These are phyloP conservation scores for Forbesichthys papilliferus DNA, from an alignment of 2,113 vertebrate species.

Conservation along the genomic window DNA sequence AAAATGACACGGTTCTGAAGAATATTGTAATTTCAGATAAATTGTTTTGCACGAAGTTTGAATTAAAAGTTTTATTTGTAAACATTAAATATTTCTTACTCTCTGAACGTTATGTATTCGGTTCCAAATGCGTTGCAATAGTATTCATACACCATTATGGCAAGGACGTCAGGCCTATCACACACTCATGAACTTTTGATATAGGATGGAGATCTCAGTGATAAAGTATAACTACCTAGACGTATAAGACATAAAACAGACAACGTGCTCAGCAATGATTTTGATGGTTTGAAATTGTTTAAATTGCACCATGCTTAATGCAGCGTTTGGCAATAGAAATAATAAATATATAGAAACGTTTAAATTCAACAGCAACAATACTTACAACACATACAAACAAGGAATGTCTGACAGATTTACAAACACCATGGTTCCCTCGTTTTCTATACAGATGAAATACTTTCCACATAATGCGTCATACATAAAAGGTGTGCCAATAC, in stretches of 20 bases:
- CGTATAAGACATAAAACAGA: conserved; percentile 84
- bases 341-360: conserved; percentile 99
- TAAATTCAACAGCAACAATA: conserved; percentile 99
- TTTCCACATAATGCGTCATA: conserved; percentile 84
- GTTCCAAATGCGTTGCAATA: conserved; percentile 76
- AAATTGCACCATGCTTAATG: conserved; percentile 95
- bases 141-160: conserved; percentile 82
- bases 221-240: conserved; percentile 82
- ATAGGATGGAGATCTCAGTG: conserved; percentile 69
- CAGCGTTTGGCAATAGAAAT: conserved; percentile 93
- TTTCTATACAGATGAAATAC: conserved; percentile 82
- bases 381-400: conserved; percentile 99
- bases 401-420: conserved; percentile 96
- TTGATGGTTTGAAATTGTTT: conserved; percentile 85
- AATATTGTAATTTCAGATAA: conserved; percentile 50
- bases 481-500: conserved; percentile 92
- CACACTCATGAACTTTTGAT: conserved; percentile 79
- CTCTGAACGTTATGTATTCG: conserved; percentile 86
- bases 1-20: conserved; percentile 19
- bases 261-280: conserved; percentile 92
- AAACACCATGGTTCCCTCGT: conserved; percentile 93
- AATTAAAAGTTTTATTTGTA: conserved; percentile 94
- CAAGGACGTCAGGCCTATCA: conserved; percentile 75
- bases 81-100: conserved; percentile 98
- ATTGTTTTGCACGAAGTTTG: conserved; percentile 58